A percentile compares a stretch with the other conserved stretches of the same genome.
Conservation (phyloP, 2,113 vertebrate species). For the Sardina pilchardus region DNA sequence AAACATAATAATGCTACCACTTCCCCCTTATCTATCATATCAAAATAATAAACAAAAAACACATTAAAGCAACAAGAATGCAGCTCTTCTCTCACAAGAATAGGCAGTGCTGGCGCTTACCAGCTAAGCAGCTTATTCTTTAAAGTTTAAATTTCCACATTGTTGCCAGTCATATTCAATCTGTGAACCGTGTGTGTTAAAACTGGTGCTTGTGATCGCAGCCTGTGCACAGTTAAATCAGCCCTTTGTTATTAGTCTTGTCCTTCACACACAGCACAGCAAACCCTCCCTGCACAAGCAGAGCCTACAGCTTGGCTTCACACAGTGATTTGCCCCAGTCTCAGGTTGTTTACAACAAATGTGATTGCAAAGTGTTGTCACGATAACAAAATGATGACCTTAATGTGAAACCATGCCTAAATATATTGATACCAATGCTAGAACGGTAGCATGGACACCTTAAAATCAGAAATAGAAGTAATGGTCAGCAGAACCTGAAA, state of each 20-base stretch:
- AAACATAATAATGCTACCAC: neutral
- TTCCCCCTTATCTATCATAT: neutral
- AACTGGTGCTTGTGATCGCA: neutral
- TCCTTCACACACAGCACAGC: neutral
- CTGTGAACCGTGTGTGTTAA: neutral
- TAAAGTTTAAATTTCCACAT: neutral
- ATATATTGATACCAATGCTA: too few species aligned
- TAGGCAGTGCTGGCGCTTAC: neutral
- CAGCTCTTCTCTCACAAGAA: neutral
- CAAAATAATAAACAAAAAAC: neutral
- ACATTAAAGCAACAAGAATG: neutral
- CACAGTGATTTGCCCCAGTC: too few species aligned
- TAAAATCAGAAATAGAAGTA: too few species aligned
- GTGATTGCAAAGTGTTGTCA: too few species aligned
- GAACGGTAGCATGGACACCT: too few species aligned
- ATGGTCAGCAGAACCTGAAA: too few species aligned
- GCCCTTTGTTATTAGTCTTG: neutral
- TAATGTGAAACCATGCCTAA: too few species aligned
- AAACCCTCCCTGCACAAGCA: neutral
- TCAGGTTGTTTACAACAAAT: too few species aligned
- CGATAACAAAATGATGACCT: too few species aligned
- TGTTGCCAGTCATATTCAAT: neutral
- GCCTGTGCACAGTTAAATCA: neutral
- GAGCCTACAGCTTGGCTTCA: too few species aligned
- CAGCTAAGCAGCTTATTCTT: neutral